Base-by-base conservation (phyloP, 2,888 invertebrate genomes). In the Morinoia aosen region DNA sequence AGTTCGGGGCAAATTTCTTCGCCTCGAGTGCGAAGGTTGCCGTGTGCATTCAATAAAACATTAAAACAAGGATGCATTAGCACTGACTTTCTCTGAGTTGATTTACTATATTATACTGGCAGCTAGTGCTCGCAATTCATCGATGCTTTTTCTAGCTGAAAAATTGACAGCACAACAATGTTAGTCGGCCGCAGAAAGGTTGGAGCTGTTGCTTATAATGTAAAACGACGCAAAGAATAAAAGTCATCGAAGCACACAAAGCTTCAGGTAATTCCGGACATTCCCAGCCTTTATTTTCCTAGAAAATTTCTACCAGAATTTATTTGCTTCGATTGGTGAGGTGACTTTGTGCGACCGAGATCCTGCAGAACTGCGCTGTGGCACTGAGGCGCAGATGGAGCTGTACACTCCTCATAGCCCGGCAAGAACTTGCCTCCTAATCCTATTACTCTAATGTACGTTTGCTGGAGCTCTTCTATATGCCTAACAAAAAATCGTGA, bases 361-460 rank as follows among this genome's bases (percentile, higher is more conserved):
- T 76, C 76, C 76, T 33, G 76, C 76, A 19, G 76, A 76, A 33
- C 76, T 33, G 76, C 76, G 76, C 16, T 33, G 25, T 16, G 25
- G 76, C 76, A 76, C 76, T 76, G 19, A 0, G 25, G 76, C 33
- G 25, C 76, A 76, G 25, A 76, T 76, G 76, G 76, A 76, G 25
- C 76, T 90, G 90, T 40, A 39, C 40, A 90, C 90, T 57, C 93
- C 16, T 57, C 16, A 93, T 93, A 93, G 93, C 33, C 4, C 5
- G 93, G n/a, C 48, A 93, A 93, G 93, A 93, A 93, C 25, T 93
- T 93, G 58, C 57, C 16, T 48, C 33, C 12, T 93, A 93, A 93
- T 56, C 93, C 93, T 93, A 93, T 93, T 93, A 93, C 93, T 48
- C 57, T 93, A 93, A 93, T 93, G 93, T 57, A 93, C 93, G 57